Evolutionary conservation across 2,888 invertebrate genomes (phyloP), one percentile per base, ranked within the genome.

Genomic region (Tethea ocularis): DNA sequence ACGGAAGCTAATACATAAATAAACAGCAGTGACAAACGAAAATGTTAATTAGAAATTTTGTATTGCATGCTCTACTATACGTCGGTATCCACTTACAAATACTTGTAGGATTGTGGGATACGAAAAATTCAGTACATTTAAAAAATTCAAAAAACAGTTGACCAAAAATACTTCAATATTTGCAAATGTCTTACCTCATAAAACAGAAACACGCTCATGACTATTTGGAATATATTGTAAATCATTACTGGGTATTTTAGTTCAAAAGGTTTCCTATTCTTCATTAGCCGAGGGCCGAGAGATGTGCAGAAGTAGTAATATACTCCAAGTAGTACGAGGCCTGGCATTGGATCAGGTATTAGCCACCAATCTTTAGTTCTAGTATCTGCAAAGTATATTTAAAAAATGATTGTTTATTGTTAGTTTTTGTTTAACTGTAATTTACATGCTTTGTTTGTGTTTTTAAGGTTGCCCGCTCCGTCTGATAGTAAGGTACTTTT

Each of bases 161-260:
- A 4, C 24, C 6, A 24, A 1, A 10, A 29, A 10, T 10, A 2
- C 8, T 29, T 10, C 36, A 4, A 36, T 3, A 15, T 15, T n/a
- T n/a, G 13, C 3, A 13, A 33, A 13, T 33, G 5, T 4, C 74
- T 67, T 64, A 78, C 78, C 55, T 53, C 15, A 60, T 55, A 57
- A 52, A 71, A 59, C 15, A 71, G 5, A 38, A 68, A 75, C 0
- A 52, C 56, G 26, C 72, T 68, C 4, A 67, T 57, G 8, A 72
- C 0, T 8, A 78, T 70, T 62, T 98, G 97, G 67, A 95, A 94
- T 36, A 95, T 94, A 82, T 98, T 98, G 82, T 98, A 98, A 10
- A 94, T 83, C 51, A 97, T 94, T 86, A 97, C 91, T 1, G 95
- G 72, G 26, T 89, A 91, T 69, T 96, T 95, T 52, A 97, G 80